A percentile compares a stretch with the other conserved stretches of the same genome.
These are phyloP conservation scores for Saturnia pavonia DNA, from an alignment of 2,888 invertebrate genomes.

Conservation along the genomic window DNA sequence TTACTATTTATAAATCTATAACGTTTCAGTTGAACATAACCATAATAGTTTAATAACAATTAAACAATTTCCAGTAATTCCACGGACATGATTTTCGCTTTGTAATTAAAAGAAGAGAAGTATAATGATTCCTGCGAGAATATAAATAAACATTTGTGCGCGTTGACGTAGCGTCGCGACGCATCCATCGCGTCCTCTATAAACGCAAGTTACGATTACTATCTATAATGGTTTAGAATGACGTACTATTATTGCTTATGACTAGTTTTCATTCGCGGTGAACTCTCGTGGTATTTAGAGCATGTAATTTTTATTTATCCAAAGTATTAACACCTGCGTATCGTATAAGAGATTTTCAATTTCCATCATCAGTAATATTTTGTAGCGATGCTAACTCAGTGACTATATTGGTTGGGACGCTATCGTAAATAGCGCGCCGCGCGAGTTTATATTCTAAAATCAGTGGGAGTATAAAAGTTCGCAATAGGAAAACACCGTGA, in stretches of 20 bases:
- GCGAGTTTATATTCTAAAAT: too few relatives aligned
- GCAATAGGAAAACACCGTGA: neutral
- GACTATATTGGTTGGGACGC: too few relatives aligned
- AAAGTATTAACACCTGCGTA: neutral
- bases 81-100: slow-evolving; percentile 24
- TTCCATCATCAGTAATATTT: neutral
- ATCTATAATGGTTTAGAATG: slow-evolving; percentile 15
- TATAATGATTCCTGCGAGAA: slow-evolving; percentile 35
- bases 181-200: slow-evolving; percentile 12
- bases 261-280: neutral
- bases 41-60: neutral
- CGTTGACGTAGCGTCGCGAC: slow-evolving; percentile 22
- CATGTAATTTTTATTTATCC: neutral
- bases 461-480: neutral
- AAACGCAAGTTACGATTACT: slow-evolving; percentile 6
- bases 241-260: neutral
- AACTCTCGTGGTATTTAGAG: neutral
- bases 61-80: slow-evolving; percentile 34
- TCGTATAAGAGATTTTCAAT: neutral
- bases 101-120: slow-evolving; percentile 34
- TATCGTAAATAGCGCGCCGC: too few relatives aligned
- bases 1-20: too few relatives aligned
- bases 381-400: neutral
- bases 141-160: slow-evolving; percentile 51
- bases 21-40: neutral